These are phyloP conservation scores for Latrodectus hesperus DNA, from an alignment of 2,888 invertebrate genomes.

Conservation along the genomic window DNA sequence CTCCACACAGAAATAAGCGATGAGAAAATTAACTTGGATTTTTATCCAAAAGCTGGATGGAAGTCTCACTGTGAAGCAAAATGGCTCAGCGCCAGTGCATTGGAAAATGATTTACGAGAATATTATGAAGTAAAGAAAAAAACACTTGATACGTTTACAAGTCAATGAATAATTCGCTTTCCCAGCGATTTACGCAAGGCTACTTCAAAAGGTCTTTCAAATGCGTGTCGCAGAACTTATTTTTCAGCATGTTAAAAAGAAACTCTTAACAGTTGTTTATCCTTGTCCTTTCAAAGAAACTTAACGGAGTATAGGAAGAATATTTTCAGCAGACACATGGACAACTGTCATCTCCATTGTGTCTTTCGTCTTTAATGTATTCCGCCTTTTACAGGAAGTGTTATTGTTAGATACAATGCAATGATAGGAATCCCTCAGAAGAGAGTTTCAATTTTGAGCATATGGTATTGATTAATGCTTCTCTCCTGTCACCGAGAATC, in stretches of 20 bases:
- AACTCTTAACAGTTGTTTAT: background rate
- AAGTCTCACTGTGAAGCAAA: background rate
- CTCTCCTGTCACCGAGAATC: background rate
- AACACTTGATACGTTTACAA: slow-evolving; percentile 61
- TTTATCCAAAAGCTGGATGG: too few species aligned
- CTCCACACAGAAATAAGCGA: background rate
- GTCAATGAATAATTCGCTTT: slow-evolving; percentile 59
- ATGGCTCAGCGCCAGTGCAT: slow-evolving; percentile 32
- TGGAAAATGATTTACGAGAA: slow-evolving; percentile 56
- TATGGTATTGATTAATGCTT: slow-evolving; percentile 32
- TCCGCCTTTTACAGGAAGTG: slow-evolving; percentile 31
- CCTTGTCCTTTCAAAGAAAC: background rate
- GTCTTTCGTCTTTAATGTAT: slow-evolving; percentile 24
- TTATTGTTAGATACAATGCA: slow-evolving; percentile 27
- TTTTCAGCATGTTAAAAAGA: slow-evolving; percentile 26
- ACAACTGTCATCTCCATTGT: slow-evolving; percentile 25
- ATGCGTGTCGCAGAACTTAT: background rate
- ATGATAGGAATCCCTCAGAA: background rate
- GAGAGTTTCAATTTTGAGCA: slow-evolving; percentile 18
- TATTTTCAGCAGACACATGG: slow-evolving; percentile 1
- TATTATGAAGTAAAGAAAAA: slow-evolving; percentile 46
- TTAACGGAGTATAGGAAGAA: slow-evolving; percentile 1
- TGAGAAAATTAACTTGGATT: background rate
- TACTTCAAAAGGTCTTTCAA: slow-evolving; percentile 7
- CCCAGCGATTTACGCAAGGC: slow-evolving; percentile 23